Base-by-base conservation (phyloP, 2,888 invertebrate species). In the Oegoconia quadripuncta region DNA sequence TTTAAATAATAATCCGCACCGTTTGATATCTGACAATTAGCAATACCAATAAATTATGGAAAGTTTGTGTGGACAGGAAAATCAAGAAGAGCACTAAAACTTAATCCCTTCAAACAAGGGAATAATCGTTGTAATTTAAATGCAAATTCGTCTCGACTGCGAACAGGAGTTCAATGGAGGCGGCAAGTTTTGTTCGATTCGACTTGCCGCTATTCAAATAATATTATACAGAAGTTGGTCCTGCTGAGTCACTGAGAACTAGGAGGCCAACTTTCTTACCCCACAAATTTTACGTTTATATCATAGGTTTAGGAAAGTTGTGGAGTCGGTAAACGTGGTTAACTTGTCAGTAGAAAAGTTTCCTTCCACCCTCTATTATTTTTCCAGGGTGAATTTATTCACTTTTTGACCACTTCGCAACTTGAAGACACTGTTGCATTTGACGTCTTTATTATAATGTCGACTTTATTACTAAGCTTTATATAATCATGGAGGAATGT, bases 81-180 rank as follows among this genome's bases (percentile, higher is more conserved):
- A 41, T 39, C 61, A 61, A 56, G 59, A 64, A 64, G 64, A 64
- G 55, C 67, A 67, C 59, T 44, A 45, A 56, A 73, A 73, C 67
- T 74, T 64, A 69, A 72, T 76, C 69, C 72, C 59, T 73, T 74
- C 68, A 74, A 77, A 79, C 76, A 78, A 72, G 71, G 63, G 69
- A 74, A 74, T 81, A 80, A 81, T 78, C 73, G 74, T 70, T 66
- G 64, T 69, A 66, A 76, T 80, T 81, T 74, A 73, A 66, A 81
- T 81, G 80, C 68, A 67, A 81, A 81, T 81, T 71, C 49, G 37
- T 70, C 50, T 37, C 62, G 52, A 67, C 68, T 72, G 68, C 70
- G 62, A 68, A 60, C 64, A 64, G 59, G 48, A 46, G 52, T 54
- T 67, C 66, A 69, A 78, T 71, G 60, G 63, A 67, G 71, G 59